Conservation (phyloP, 2,113 vertebrate genomes). For the pig (Sus scrofa) region T2T-Sscrofa CM000817.6:30829501-30830000, state of each 20-base stretch:
- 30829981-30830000: conserved; percentile 51
- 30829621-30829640: conserved; percentile 87
- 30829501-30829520: conserved; percentile 85
- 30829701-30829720: conserved; percentile 89
- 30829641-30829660: conserved; percentile 85
- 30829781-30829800: conserved; percentile 43
- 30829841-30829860: conserved; percentile 75
- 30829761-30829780: neutral
- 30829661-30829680: conserved; percentile 90
- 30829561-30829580: conserved; percentile 80
- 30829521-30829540: conserved; percentile 82
- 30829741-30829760: conserved; percentile 76
- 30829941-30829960: neutral
- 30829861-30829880: conserved; percentile 56
- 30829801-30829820: conserved; percentile 80
- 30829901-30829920: conserved; percentile 76
- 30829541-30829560: conserved; percentile 75
- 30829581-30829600: conserved; percentile 86
- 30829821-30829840: conserved; percentile 80
- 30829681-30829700: conserved; percentile 90
- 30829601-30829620: conserved; percentile 84
- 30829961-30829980: conserved; percentile 41
- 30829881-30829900: conserved; percentile 66
- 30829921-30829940: conserved; percentile 72
- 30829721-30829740: conserved; percentile 73